These are phyloP conservation scores for Rhopalosiphum padi DNA, from an alignment of 1,140 invertebrate genomes.

Conservation along the genomic window DNA sequence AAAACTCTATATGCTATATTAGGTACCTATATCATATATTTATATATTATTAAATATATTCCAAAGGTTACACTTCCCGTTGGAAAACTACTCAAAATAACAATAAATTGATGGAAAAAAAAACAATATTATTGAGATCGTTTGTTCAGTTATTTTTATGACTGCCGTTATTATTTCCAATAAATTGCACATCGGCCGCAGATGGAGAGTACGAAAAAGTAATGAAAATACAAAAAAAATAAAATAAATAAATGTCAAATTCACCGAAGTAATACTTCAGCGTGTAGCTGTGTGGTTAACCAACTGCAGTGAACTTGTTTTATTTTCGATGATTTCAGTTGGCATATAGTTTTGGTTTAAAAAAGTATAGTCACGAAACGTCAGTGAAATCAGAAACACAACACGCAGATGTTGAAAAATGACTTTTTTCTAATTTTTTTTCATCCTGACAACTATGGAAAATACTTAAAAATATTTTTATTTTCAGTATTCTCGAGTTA, in stretches of 20 bases:
- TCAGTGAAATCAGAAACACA: background rate
- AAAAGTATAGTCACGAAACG: background rate
- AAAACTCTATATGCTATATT: background rate
- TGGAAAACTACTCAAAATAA: background rate
- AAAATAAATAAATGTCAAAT: conserved; percentile 8
- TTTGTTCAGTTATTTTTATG: background rate
- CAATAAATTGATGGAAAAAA: background rate
- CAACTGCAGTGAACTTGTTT: background rate
- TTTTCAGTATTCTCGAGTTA: background rate
- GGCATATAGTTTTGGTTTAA: background rate
- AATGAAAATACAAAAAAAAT: background rate
- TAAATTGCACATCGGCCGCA: background rate
- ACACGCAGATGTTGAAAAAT: background rate
- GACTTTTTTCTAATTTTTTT: background rate
- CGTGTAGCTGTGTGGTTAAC: background rate
- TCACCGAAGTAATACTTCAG: background rate
- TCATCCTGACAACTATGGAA: background rate
- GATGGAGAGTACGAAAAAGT: background rate
- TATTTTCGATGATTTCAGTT: background rate
- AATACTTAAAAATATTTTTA: background rate
- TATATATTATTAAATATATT: background rate
- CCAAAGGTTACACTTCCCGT: background rate
- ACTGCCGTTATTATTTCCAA: background rate
- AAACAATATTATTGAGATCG: conserved; percentile 4
- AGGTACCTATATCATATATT: background rate